Conservation (phyloP, 2,797 vertebrate species). For the Silurus aristotelis region DNA sequence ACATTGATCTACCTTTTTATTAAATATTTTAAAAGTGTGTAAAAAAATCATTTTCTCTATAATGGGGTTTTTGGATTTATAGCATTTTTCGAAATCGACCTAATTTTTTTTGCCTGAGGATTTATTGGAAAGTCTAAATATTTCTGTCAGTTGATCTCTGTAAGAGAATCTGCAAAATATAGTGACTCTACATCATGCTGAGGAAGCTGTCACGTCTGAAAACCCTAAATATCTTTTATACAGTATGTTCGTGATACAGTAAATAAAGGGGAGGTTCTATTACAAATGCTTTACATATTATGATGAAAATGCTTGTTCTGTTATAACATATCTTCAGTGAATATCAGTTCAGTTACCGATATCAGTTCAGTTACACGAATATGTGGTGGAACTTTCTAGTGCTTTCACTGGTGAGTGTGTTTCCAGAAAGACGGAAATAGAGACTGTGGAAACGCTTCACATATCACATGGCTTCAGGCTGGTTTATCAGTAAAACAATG, state of each 20-base stretch:
- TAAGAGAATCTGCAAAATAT: neutral
- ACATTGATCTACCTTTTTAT: neutral
- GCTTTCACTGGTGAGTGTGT: neutral
- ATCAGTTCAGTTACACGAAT: neutral
- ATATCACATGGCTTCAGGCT: constrained; percentile 27
- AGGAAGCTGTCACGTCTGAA: neutral
- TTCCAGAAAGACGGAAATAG: constrained; percentile 34
- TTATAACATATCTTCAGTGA: neutral
- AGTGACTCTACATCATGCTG: neutral
- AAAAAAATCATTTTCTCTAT: neutral
- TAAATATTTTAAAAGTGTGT: neutral
- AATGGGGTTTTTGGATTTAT: neutral
- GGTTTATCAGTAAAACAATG: neutral
- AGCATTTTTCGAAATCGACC: neutral
- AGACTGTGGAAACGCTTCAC: neutral
- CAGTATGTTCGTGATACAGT: neutral
- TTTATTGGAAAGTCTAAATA: neutral
- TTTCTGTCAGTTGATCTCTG: neutral
- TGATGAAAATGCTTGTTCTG: neutral
- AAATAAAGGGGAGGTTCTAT: neutral
- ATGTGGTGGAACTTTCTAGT: neutral
- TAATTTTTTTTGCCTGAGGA: neutral
- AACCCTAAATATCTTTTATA: neutral
- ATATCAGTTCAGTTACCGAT: neutral
- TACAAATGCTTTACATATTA: neutral